Evolutionary conservation across 1,140 invertebrate species (phyloP), one percentile per base, ranked within the genome.

Genomic region (Panulirus ornatus): DNA sequence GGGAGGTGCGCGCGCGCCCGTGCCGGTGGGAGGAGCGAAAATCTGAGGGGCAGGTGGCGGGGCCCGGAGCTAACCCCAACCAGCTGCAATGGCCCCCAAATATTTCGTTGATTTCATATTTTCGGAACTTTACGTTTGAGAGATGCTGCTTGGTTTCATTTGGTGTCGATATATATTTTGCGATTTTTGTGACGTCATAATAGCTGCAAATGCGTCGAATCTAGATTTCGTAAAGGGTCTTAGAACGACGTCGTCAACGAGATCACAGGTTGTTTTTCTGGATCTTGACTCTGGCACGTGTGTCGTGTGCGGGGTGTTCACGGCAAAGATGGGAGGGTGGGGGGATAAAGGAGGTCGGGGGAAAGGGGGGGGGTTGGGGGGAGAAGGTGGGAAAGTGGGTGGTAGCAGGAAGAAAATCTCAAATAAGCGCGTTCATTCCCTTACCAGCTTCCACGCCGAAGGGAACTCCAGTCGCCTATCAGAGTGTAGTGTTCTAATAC

Each of bases 391-490:
- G 78, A 54, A 81, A 81, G 51, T 81, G 47, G 47, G 78, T 81
- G 78, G 78, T 30, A 81, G 78, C 38, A 34, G 22, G 47, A 79
- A 79, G 78, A 81, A 81, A 30, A 36, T 81, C 42, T 42, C 42
- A 79, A 51, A 58, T 81, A 47, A 27, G 78, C 38, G 27, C 6
- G 58, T 81, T 81, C 78, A 81, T 81, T 81, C 78, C 78, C 78
- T 58, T 38, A 16, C 27, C 78, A 36, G 78, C 44, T 22, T 58
- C 47, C 78, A 34, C 34, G 58, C 5, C 30, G 78, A 44, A 51
- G 51, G 78, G 78, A 44, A 58, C 78, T 34, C 51, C 51, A 36
- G 30, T 34, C 44, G 38, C 14, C 58, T 38, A 36, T 81, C 58
- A 36, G 70, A 73, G 47, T 51, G 51, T 34, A 36, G 51, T 51